Conservation (phyloP, 2,888 invertebrate genomes). For the Alloplasta piceator region DNA sequence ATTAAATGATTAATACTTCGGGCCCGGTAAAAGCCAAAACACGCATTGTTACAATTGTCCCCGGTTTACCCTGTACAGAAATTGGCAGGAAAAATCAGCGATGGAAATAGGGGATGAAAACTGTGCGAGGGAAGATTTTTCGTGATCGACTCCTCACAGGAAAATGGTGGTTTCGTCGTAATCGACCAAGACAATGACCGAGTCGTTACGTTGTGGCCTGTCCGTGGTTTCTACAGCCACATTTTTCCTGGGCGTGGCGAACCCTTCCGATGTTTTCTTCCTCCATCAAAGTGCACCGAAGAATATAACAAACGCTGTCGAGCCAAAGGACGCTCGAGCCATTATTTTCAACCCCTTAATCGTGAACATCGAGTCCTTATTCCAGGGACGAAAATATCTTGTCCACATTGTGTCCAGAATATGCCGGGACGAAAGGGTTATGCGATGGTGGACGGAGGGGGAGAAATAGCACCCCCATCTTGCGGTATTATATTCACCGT, state of each 20-base stretch:
- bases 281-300: not conserved
- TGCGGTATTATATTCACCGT: not conserved
- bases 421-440: conserved; percentile 55
- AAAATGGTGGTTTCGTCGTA: conserved; percentile 63
- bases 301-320: not conserved
- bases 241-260: conserved; percentile 46
- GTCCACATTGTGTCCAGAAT: conserved; percentile 32
- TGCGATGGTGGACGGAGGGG: not conserved
- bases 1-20: too few relatives aligned
- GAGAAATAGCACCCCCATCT: not conserved
- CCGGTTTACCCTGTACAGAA: too few relatives aligned
- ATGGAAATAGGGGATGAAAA: not conserved
- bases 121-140: conserved; percentile 8
- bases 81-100: too few relatives aligned
- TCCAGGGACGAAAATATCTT: not conserved
- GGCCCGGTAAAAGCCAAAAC: too few relatives aligned
- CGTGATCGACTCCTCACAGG: conserved; percentile 24
- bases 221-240: conserved; percentile 45
- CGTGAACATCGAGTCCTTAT: too few relatives aligned
- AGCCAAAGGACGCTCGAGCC: too few relatives aligned
- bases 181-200: conserved; percentile 69
- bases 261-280: conserved; percentile 36
- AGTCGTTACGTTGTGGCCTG: conserved; percentile 75
- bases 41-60: too few relatives aligned
- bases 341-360: too few relatives aligned